phyloP scores from a whole-genome alignment of 2,888 invertebrate genomes.

The Aphodius sticticus region DNA sequence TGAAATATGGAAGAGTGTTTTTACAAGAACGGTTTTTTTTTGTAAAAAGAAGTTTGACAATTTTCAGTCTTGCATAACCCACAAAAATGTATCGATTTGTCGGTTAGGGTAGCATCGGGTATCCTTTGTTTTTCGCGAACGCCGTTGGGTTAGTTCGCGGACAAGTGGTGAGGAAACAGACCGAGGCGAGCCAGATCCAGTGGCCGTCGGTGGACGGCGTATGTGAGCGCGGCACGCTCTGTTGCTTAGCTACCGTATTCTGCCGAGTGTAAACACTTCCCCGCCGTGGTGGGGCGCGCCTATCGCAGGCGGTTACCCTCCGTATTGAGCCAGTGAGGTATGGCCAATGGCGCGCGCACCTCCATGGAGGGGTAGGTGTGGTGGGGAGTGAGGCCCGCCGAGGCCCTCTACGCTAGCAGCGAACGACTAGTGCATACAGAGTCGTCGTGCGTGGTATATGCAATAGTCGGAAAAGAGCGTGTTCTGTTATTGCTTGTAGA shows the following conservation, averaged over 20 bases:
- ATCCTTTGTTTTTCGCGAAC: no score
- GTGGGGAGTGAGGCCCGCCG: constrained; percentile 53
- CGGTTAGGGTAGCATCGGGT: no score
- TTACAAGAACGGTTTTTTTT: no score
- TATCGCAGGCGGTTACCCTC: constrained; percentile 49
- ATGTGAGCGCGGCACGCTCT: constrained; percentile 54
- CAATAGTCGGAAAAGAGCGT: constrained; percentile 24
- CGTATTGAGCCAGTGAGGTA: constrained; percentile 52
- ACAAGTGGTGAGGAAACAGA: no score
- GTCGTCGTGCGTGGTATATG: constrained; percentile 59
- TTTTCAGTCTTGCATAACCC: no score
- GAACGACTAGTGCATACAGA: constrained; percentile 66
- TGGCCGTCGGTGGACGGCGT: constrained; percentile 19
- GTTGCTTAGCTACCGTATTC: constrained; percentile 62
- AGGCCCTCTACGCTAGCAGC: constrained; percentile 61
- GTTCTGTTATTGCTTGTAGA: constrained; percentile 31
- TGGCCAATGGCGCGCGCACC: constrained; percentile 59
- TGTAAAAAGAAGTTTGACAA: no score
- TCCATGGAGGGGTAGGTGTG: constrained; percentile 50
- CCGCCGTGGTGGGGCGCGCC: constrained; percentile 54
- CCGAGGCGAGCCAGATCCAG: not conserved
- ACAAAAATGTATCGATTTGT: no score
- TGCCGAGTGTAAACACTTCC: constrained; percentile 61
- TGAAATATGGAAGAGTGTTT: no score
- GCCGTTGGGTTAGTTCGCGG: no score